Conservation (phyloP, 2,888 invertebrate genomes). For the Stenodera caucasica region DNA sequence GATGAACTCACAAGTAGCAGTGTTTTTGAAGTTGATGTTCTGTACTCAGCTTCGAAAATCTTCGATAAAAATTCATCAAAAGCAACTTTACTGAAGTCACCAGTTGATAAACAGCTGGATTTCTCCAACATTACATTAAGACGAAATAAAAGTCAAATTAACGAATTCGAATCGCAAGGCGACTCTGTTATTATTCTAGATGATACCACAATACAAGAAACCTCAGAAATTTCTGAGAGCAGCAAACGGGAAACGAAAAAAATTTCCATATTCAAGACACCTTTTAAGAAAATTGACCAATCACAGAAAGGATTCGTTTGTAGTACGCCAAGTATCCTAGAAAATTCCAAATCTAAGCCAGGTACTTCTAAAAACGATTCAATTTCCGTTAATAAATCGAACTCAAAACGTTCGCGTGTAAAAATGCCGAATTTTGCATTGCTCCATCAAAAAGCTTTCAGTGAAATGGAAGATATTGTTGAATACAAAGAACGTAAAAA, state of each 20-base stretch:
- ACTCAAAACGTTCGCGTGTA: constrained; percentile 11
- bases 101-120: neutral
- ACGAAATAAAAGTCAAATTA: neutral
- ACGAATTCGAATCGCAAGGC: neutral
- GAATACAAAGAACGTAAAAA: constrained; percentile 62
- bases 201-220: neutral
- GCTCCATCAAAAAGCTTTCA: constrained; percentile 67
- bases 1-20: neutral
- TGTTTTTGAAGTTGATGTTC: constrained; percentile 8
- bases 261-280: neutral
- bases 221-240: neutral
- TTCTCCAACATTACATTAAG: constrained; percentile 8
- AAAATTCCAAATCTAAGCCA: neutral
- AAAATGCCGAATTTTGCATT: constrained; percentile 71
- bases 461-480: constrained; percentile 68
- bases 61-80: neutral
- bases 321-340: neutral
- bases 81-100: neutral
- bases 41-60: constrained; percentile 1
- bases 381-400: neutral
- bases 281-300: neutral
- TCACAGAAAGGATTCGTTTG: neutral
- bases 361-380: neutral
- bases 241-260: neutral
- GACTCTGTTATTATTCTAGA: neutral